A percentile compares a stretch with the other conserved stretches of the same genome.
Evolutionary conservation across 2,113 vertebrate species (phyloP).

Genomic region (Dromas ardeola): DNA sequence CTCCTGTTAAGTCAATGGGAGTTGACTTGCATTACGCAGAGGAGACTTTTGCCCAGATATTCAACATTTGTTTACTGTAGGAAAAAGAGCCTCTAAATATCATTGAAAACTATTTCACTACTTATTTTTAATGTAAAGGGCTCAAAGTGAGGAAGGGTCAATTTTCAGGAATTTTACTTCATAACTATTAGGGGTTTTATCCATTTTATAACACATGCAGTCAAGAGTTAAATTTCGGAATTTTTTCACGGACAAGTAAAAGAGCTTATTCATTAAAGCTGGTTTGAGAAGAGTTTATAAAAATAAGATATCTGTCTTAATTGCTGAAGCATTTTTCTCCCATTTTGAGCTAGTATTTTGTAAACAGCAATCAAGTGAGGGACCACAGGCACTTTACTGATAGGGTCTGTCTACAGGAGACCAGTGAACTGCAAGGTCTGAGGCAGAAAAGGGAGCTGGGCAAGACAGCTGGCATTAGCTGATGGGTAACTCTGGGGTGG

Average conservation of each 20-base stretch:
- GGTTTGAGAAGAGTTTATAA: background rate
- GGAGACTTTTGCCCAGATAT: background rate
- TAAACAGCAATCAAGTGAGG: background rate
- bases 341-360: background rate
- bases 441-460: background rate
- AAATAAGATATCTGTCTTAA: background rate
- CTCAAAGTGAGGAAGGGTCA: background rate
- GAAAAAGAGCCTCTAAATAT: slow-evolving; percentile 7
- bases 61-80: slow-evolving; percentile 23
- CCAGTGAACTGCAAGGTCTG: background rate
- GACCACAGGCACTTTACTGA: background rate
- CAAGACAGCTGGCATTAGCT: background rate
- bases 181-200: background rate
- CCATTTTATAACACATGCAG: background rate
- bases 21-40: background rate
- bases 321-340: background rate
- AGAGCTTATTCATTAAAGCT: background rate
- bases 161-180: background rate
- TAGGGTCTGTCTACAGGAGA: background rate
- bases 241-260: background rate
- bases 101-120: slow-evolving; percentile 1
- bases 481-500: background rate
- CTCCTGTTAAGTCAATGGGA: slow-evolving; percentile 45
- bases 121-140: slow-evolving; percentile 24
- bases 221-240: background rate